Evolutionary conservation across 2,888 invertebrate species (phyloP).

Genomic region (Drosophila prostipennis): DNA sequence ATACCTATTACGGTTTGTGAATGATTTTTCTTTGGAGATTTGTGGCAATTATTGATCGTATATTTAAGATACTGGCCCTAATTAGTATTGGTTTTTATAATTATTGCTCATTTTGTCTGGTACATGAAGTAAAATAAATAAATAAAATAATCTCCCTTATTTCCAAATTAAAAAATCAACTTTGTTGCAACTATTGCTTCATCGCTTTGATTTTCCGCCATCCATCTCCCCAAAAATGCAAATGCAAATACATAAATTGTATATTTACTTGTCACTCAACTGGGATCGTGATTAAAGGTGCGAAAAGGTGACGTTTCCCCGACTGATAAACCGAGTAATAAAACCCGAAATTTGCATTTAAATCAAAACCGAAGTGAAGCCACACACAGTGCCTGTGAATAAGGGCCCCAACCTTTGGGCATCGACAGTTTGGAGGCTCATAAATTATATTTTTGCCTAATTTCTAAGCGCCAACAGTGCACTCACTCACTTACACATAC

Average conservation of each 20-base stretch:
- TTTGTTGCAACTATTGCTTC: conserved; percentile 3
- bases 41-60: not conserved
- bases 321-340: conserved; percentile 15
- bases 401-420: conserved; percentile 18
- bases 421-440: conserved; percentile 53
- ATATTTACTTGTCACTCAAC: conserved; percentile 38
- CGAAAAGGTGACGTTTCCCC: conserved; percentile 45
- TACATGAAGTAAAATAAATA: not conserved
- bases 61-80: not conserved
- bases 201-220: not conserved
- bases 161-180: conserved; percentile 4
- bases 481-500: conserved; percentile 7
- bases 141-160: not conserved
- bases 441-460: conserved; percentile 72
- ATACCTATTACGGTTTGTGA: conserved; percentile 10
- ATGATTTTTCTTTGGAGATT: conserved; percentile 2
- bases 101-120: not conserved
- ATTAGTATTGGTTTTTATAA: not conserved
- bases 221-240: conserved; percentile 1
- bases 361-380: conserved; percentile 63
- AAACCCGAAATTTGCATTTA: conserved; percentile 64
- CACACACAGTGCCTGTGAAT: conserved; percentile 17
- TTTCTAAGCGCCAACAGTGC: conserved; percentile 51
- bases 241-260: conserved; percentile 29
- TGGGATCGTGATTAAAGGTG: conserved; percentile 47